Evolutionary conservation across 2,888 invertebrate genomes (phyloP).

Genomic region (Rosalia funebris): DNA sequence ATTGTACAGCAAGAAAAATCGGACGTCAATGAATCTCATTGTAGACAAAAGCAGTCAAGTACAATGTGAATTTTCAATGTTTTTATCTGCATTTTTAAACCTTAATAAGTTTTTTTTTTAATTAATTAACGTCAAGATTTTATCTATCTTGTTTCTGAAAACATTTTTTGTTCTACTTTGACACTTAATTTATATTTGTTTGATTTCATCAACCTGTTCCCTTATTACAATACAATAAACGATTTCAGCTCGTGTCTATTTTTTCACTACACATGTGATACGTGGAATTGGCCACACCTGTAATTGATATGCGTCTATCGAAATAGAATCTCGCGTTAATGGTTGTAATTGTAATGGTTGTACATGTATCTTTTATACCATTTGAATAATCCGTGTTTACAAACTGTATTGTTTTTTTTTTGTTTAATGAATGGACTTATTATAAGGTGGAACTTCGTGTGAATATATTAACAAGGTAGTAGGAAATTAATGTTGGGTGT

Average conservation of each 20-base stretch:
- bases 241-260: neutral
- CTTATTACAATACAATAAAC: neutral
- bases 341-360: neutral
- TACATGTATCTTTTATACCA: neutral
- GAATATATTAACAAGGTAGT: no score
- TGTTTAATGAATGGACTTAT: no score
- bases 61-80: neutral
- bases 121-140: neutral
- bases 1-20: no score
- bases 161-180: neutral
- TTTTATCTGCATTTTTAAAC: neutral
- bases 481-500: no score
- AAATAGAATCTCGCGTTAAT: neutral
- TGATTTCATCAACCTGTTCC: neutral
- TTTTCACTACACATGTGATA: neutral
- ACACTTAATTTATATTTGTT: neutral
- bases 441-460: no score
- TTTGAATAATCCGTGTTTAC: neutral
- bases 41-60: neutral
- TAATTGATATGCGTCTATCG: neutral
- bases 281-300: neutral
- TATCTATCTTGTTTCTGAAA: neutral
- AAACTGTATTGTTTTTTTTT: neutral
- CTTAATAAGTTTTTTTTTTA: neutral
- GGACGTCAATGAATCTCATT: neutral